These are phyloP conservation scores for Apis laboriosa DNA, from an alignment of 1,140 invertebrate genomes.

Conservation along the genomic window DNA sequence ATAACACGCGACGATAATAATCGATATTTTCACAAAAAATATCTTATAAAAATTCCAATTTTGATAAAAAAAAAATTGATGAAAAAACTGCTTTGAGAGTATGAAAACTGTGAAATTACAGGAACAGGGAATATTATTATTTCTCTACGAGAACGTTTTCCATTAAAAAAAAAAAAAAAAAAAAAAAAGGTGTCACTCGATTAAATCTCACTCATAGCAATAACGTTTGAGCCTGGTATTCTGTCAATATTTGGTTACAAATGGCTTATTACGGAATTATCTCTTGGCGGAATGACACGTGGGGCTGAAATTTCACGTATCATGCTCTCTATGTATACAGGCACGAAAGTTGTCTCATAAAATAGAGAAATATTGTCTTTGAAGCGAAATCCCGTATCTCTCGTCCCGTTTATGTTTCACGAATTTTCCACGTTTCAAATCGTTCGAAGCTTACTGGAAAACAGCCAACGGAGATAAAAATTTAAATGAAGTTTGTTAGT, in stretches of 20 bases:
- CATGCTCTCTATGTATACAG: neutral
- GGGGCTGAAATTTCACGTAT: neutral
- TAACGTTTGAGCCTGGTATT: neutral
- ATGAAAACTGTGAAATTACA: too few species aligned
- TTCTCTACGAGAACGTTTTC: too few species aligned
- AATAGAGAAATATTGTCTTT: slow-evolving; percentile 40
- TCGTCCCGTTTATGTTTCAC: slow-evolving; percentile 14
- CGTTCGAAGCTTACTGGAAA: slow-evolving; percentile 31
- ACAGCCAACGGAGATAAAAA: slow-evolving; percentile 44
- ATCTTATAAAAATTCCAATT: too few species aligned
- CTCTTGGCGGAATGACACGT: neutral
- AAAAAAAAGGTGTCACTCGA: too few species aligned
- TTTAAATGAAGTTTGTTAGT: slow-evolving; percentile 54
- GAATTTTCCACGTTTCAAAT: slow-evolving; percentile 37
- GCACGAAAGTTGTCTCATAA: slow-evolving; percentile 31
- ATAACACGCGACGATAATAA: too few species aligned
- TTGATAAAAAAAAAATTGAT: too few species aligned
- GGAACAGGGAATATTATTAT: too few species aligned
- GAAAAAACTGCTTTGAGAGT: too few species aligned
- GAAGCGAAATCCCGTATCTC: slow-evolving; percentile 11
- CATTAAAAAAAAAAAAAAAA: too few species aligned
- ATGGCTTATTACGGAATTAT: neutral
- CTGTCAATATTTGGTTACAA: neutral
- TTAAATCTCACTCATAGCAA: neutral
- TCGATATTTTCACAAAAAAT: too few species aligned